Evolutionary conservation across 1,140 invertebrate species (phyloP), one percentile per base, ranked within the genome.

Genomic region (Chymomyza costata): DNA sequence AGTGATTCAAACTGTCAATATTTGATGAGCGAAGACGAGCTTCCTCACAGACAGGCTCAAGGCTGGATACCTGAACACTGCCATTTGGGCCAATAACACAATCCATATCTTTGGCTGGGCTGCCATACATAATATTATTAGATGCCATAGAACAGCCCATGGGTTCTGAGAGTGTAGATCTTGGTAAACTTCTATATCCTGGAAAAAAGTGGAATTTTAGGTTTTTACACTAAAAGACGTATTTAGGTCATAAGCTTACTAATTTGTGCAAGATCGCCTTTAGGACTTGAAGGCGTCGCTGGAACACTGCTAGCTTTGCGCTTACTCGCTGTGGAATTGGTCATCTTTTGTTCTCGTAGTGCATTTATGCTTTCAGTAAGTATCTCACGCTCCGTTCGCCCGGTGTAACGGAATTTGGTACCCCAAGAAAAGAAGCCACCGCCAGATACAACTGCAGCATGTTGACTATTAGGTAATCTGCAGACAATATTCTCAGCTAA

Each of bases 351-450:
- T 37, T 83, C 82, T 6, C 80, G 68, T 32, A 85, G 48, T 28
- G 81, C 67, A 34, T 84, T 82, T 8, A 85, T 78, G 45, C 68
- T 84, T 51, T 93, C 93, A 73, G 93, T 92, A 39, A 96, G 86
- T 43, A 97, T 93, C 87, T 97, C 95, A 30, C 91, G 88, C 86
- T 97, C 95, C 11, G 95, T 95, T 48, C 95, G 88, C 1, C 95
- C 95, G 41, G 93, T 93, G 86, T 94, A 96, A 65, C 95, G 93
- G 85, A 98, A 97, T 86, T 96, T 96, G 31, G 95, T 96, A 30
- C 95, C 95, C 90, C 94, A 94, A 0, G 94, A 96, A 87, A 98
- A 98, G 62, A 98, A 90, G 7, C 94, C 94, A n/a, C 96, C 95
- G 16, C 96, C 95, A 14, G 94, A 94, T 56, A 96, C 93, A 6